phyloP scores from a whole-genome alignment of 1,140 invertebrate genomes.

The Euglossa dilemma region DNA sequence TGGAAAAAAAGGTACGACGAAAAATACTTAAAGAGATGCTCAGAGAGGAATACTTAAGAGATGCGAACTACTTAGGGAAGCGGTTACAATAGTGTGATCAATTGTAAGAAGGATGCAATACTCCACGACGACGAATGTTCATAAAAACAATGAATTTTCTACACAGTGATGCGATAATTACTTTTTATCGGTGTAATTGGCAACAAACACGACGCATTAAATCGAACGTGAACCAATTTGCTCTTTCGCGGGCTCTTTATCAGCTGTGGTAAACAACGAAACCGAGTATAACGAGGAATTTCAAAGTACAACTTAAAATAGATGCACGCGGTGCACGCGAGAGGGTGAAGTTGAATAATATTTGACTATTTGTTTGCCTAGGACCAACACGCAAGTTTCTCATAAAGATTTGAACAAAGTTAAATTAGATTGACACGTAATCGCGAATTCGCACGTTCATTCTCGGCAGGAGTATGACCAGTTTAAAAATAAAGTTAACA shows the following conservation, averaged over 20 bases:
- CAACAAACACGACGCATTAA: neutral
- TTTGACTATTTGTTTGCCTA: slow-evolving; percentile 18
- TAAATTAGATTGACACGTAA: slow-evolving; percentile 40
- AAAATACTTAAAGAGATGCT: neutral
- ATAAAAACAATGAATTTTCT: neutral
- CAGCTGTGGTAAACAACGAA: neutral
- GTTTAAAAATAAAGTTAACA: neutral
- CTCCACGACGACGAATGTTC: neutral
- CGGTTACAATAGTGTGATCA: too few species aligned
- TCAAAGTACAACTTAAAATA: slow-evolving; percentile 5
- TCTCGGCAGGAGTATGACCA: neutral
- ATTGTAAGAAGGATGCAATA: too few species aligned
- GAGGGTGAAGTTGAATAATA: slow-evolving; percentile 3
- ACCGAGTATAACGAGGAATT: neutral
- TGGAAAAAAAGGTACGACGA: neutral
- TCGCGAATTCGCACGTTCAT: slow-evolving; percentile 1
- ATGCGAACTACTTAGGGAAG: too few species aligned
- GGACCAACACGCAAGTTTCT: neutral
- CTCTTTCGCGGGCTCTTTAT: neutral
- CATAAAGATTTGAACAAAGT: slow-evolving; percentile 21
- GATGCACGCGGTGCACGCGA: neutral
- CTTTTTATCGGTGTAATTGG: neutral
- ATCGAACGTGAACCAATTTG: neutral
- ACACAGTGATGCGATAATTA: neutral
- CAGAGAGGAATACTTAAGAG: too few species aligned